Base-by-base conservation (phyloP, 2,888 invertebrate species). In the Platycnemis pennipes region DNA sequence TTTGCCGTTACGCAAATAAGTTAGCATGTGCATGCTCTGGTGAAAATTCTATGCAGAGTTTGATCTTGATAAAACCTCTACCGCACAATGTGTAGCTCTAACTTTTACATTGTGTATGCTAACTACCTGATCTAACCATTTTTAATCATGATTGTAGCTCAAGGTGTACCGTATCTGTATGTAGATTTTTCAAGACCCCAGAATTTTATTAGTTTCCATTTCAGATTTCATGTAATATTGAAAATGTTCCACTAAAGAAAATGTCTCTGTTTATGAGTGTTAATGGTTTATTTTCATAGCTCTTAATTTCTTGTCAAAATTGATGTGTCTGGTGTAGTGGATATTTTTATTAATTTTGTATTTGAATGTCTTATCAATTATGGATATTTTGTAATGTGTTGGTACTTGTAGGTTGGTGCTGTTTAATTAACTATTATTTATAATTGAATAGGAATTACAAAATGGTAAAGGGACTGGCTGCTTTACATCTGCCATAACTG, bases 391-490 rank as follows among this genome's bases (percentile, higher is more conserved):
- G 13, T 1, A 77, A 37, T 77, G 31, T 8, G 11, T 37, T 3
- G 37, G 63, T 13, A 77, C 77, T 16, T 37, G 31, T 63, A 2
- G 63, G 63, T 26, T 5, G 22, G 37, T 77, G 31, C 37, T 31
- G 8, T 77, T 77, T 77, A 77, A 77, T 77, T 11, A 77, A 31
- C 37, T 77, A 37, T 77, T 77, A 37, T 77, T 77, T 77, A 31
- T 77, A 77, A 77, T 77, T 77, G 31, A 77, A 37, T 77, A 77
- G 77, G 77, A 77, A 77, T 77, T 77, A 77, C 77, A 77, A 37
- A 77, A 77, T 77, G 77, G 77, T 77, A 77, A 77, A 77, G 77
- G 77, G 37, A 77, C 77, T 77, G 77, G 77, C 77, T 77, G 77
- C 77, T 77, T 77, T 77, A 77, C 77, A 77, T 77, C 77, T 37